phyloP scores from a whole-genome alignment of 2,797 vertebrate species.

The Phataginus tricuspis region DNA sequence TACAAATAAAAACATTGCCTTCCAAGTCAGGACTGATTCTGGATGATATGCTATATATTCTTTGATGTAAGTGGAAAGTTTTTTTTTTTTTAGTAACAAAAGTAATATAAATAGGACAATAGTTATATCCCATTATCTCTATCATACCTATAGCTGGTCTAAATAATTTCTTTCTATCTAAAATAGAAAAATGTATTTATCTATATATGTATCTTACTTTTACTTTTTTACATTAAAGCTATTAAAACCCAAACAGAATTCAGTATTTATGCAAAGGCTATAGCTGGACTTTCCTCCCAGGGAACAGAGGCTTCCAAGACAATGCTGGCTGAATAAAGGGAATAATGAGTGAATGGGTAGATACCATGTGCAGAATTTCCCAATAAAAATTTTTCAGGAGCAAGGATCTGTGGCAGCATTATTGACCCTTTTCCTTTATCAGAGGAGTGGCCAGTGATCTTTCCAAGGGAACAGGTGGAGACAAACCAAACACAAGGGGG shows the following conservation, averaged over 20 bases:
- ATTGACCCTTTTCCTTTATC: background rate
- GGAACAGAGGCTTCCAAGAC: background rate
- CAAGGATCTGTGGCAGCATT: background rate
- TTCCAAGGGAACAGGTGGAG: background rate
- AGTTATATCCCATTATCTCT: background rate
- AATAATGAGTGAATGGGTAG: constrained; percentile 7
- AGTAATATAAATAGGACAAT: background rate
- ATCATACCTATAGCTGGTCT: background rate
- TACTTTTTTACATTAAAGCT: background rate
- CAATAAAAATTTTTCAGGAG: background rate
- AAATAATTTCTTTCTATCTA: background rate
- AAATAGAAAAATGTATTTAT: background rate
- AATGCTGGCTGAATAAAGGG: constrained; percentile 40
- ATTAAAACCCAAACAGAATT: background rate
- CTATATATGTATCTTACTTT: background rate
- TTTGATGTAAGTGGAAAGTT: background rate
- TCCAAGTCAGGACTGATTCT: background rate
- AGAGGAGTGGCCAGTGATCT: background rate
- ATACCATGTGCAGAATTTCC: constrained; percentile 49
- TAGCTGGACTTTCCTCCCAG: background rate
- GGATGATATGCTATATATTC: background rate
- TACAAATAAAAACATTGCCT: background rate
- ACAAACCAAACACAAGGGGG: background rate
- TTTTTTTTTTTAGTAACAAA: constrained; percentile 20
- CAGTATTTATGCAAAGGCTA: background rate